These are phyloP conservation scores for Peromyscus aztecus DNA, from an alignment of 2,797 vertebrate genomes.

Conservation along the genomic window DNA sequence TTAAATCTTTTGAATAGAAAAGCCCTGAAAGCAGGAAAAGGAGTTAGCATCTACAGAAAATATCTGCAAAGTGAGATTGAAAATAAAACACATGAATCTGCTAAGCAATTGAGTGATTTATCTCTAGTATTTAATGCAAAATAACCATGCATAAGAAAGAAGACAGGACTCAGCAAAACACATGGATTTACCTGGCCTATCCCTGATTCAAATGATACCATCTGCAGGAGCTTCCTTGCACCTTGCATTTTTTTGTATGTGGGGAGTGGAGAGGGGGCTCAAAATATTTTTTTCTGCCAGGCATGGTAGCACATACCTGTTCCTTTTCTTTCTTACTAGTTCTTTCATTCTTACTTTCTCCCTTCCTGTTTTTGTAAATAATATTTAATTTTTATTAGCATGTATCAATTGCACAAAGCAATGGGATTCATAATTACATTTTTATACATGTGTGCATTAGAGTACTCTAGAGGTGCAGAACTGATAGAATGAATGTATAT, in stretches of 20 bases:
- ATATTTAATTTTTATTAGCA: not conserved
- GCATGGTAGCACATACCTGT: not conserved
- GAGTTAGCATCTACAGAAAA: not conserved
- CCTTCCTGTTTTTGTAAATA: not conserved
- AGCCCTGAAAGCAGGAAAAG: not conserved
- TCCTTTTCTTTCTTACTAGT: not conserved
- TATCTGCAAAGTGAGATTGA: not conserved
- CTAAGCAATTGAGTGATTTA: not conserved
- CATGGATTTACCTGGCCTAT: not conserved
- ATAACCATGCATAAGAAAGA: conserved; percentile 14
- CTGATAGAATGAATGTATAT: not conserved
- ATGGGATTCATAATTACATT: not conserved
- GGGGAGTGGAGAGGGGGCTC: rapidly evolving
- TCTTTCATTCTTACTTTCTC: too few relatives aligned
- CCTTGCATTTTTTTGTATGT: not conserved
- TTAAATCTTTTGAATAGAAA: conserved; percentile 47
- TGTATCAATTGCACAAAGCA: not conserved
- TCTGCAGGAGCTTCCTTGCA: not conserved
- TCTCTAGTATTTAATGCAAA: conserved; percentile 36
- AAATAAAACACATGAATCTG: conserved; percentile 24
- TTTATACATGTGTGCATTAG: not conserved
- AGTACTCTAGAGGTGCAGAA: not conserved
- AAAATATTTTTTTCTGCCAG: not conserved
- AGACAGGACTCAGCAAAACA: not conserved
- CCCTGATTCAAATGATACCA: not conserved